Evolutionary conservation across 2,113 vertebrate genomes (phyloP), one percentile per base, ranked within the genome.

Genomic region (Eclectus roratus): DNA sequence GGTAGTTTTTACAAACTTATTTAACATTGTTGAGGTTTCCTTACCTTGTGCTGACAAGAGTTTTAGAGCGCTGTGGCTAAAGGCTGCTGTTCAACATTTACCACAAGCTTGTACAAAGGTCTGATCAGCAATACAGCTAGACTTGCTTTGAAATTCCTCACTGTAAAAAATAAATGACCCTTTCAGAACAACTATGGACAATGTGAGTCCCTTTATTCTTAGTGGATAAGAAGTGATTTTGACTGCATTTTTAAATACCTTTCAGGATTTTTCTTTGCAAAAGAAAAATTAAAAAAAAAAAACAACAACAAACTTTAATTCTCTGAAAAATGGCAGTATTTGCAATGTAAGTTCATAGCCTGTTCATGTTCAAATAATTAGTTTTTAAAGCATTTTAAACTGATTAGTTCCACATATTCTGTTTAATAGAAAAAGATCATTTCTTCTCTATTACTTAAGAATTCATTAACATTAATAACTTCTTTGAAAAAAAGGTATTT

Each of bases 11-110:
- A 86, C 13, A 61, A 52, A 43, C 8, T 65, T 95, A 33, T 85
- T 80, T 91, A 72, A 65, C 23, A 83, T 44, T 85, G 13, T 13
- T 95, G 80, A 88, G 39, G 33, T 87, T 92, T 94, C 58, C 68
- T 87, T 85, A 91, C 73, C 52, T 96, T 77, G n/a, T 82, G 69
- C 74, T 94, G 80, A 93, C 61, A 89, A 86, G 41, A 4, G 11
- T 79, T 94, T 91, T 46, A 77, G 50, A 78, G 33, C 77, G 33
- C 44, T 88, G 52, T 58, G 80, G 80, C 74, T 94, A 33, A 19
- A 84, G 28, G n/a, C 55, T 83, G 7, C 7, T 68, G 28, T 85
- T 91, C 77, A 80, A 68, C 35, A 50, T 66, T 73, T 55, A 69
- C 81, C 43, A 60, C 55, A 86, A 82, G 13, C 31, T 91, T 70